Evolutionary conservation across 2,113 vertebrate genomes (phyloP), one percentile per base, ranked within the genome.

Genomic region (Podarcis raffonei): DNA sequence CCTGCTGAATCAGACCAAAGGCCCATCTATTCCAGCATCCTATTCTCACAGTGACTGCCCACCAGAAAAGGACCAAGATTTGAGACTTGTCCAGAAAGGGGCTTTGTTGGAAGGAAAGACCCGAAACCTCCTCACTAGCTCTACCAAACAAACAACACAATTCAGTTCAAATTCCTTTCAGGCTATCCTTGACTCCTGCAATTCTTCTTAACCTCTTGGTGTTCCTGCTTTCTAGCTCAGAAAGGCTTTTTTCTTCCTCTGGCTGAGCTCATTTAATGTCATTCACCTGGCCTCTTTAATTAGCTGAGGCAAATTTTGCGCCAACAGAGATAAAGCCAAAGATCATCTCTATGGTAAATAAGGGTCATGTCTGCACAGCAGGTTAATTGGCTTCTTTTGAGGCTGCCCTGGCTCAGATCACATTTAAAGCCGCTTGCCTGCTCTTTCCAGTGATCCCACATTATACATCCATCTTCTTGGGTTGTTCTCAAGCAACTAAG

Each of bases 341-440:
- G 74, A 66, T 65, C 74, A 57, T 65, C 7, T 65, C 72, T 39
- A n/a, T 62, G 74, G 72, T 85, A 85, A 85, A 65, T 85, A 85
- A 85, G 57, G 53, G 57, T 42, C 32, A 76, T 66, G 35, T 48
- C 35, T 65, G 72, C 57, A 77, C 57, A 30, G 25, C 48, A 85
- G 84, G 84, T 77, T 85, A 85, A 85, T 85, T 85, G 57, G 72
- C 37, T 77, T 77, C 74, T 62, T 65, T 77, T 65, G 15, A 42
- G 39, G 15, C 35, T 65, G 12, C 8, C 20, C 39, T 66, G 57
- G 57, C 32, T 37, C 53, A 23, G 35, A 18, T 85, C 72, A 75
- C n/a, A 32, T 59, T 35, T 35, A 76, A 11, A 84, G 42, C 69
- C 57, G 48, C 32, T 16, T 57, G 62, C 62, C 35, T 57, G 69